Base-by-base conservation (phyloP, 2,888 invertebrate genomes). In the Perizoma affinitatum region DNA sequence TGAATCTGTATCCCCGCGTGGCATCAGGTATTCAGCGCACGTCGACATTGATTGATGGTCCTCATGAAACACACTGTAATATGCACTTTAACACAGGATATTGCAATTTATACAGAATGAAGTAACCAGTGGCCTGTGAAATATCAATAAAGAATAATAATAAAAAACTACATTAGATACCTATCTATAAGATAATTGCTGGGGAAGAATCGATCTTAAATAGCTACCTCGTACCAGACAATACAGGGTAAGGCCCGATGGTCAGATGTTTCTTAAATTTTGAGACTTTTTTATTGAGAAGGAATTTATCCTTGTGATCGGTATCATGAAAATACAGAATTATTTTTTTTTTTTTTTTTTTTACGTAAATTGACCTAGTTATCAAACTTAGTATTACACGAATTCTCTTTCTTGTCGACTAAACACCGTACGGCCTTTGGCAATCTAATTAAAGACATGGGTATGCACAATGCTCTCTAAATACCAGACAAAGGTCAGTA, bases 41-140 rank as follows among this genome's bases (percentile, higher is more conserved):
- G 78, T 66, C 66, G 75, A 79, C 86, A 67, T 75, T 84, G 83
- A 85, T 71, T 77, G 80, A 86, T 83, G 65, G 73, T 54, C 56
- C 61, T 68, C 65, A 65, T 71, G 63, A 59, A 68, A 59, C 57
- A 42, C 42, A 40, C 58, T 55, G 65, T 59, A 68, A 65, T 70
- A 54, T 65, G 58, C 51, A 47, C 55, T 63, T 64, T 54, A 46
- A 54, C 60, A 57, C 38, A 34, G 58, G 49, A 65, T 59, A 61
- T 47, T 61, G 54, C 61, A 63, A 61, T 61, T 57, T 67, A 61
- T 67, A 59, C 54, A 54, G 10, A 6, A 9, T 10, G 7, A 10
- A 9, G 10, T 45, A 35, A 43, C 22, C 44, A 45, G 36, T 22
- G 36, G 10, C 49, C 8, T 49, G 44, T 38, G 33, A 40, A 22